Percentiles rank a stretch among this genome's conserved stretches.
These are phyloP conservation scores for Tridacna crocea DNA, from an alignment of 2,888 invertebrate genomes.

Conservation along the genomic window DNA sequence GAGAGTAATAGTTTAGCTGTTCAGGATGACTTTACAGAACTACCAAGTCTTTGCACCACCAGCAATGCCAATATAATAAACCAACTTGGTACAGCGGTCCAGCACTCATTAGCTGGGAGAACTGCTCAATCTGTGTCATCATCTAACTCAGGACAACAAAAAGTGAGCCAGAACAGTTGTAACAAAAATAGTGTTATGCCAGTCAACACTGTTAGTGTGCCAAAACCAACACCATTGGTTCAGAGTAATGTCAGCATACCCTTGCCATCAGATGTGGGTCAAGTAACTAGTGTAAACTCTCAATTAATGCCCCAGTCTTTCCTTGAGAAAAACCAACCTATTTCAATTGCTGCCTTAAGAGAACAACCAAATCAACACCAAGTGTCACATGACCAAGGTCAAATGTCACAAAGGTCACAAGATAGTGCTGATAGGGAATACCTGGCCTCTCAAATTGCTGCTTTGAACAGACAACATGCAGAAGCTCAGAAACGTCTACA, in stretches of 20 bases:
- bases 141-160: slow-evolving; percentile 14
- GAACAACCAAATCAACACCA: slow-evolving; percentile 35
- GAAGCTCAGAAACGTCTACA: slow-evolving; percentile 77
- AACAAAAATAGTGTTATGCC: slow-evolving; percentile 20
- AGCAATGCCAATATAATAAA: slow-evolving; percentile 35
- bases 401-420: slow-evolving; percentile 32
- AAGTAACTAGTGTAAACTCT: not conserved
- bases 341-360: slow-evolving; percentile 36
- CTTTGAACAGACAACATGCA: slow-evolving; percentile 78
- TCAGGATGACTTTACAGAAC: slow-evolving; percentile 43
- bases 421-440: slow-evolving; percentile 54
- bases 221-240: slow-evolving; percentile 74
- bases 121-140: slow-evolving; percentile 18
- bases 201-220: slow-evolving; percentile 73
- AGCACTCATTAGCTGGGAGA: not conserved
- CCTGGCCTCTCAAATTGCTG: slow-evolving; percentile 77
- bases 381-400: slow-evolving; percentile 30
- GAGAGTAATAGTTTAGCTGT: slow-evolving; percentile 42
- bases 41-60: slow-evolving; percentile 36
- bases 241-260: slow-evolving; percentile 72
- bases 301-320: slow-evolving; percentile 42
- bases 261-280: slow-evolving; percentile 20
- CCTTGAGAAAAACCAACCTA: slow-evolving; percentile 43
- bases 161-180: not conserved
- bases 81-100: not conserved